phyloP scores from a whole-genome alignment of 2,888 invertebrate genomes.

The Arctia plantaginis region DNA sequence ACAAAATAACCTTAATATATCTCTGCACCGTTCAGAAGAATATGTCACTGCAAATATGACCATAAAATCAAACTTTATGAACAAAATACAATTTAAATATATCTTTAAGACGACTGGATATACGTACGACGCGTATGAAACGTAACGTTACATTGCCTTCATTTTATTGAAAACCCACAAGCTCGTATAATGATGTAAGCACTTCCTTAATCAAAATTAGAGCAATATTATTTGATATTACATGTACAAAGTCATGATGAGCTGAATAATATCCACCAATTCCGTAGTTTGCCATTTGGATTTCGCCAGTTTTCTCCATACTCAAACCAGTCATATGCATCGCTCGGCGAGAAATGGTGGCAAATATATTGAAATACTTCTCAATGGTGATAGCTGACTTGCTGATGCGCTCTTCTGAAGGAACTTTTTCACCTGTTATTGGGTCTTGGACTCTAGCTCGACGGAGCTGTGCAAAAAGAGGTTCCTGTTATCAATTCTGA shows the following conservation, averaged over 20 bases:
- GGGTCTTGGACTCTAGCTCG: slow-evolving; percentile 98
- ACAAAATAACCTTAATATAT: background rate
- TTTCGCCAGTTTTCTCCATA: slow-evolving; percentile 96
- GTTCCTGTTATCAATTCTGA: background rate
- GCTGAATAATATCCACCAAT: slow-evolving; percentile 99
- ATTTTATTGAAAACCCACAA: background rate
- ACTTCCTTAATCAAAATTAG: background rate
- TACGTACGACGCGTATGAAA: background rate
- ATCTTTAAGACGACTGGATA: background rate
- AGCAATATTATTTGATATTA: background rate
- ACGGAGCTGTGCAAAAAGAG: slow-evolving; percentile 88
- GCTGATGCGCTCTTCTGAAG: slow-evolving; percentile 98
- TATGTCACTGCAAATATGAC: background rate
- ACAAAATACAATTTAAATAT: background rate
- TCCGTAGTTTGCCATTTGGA: slow-evolving; percentile 99
- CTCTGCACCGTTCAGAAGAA: background rate
- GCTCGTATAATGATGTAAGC: background rate
- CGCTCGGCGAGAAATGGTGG: slow-evolving; percentile 91
- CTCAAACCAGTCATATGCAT: slow-evolving; percentile 95
- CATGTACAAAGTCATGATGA: slow-evolving; percentile 97
- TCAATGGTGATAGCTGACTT: slow-evolving; percentile 98
- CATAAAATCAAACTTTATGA: slow-evolving; percentile 8
- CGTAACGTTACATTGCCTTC: background rate
- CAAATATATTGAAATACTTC: slow-evolving; percentile 91
- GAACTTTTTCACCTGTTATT: slow-evolving; percentile 95